Percentiles rank a stretch among this genome's conserved stretches.
phyloP scores from a whole-genome alignment of 64 coral and sea anemone genomes.

The Stylophora pistillata region DNA sequence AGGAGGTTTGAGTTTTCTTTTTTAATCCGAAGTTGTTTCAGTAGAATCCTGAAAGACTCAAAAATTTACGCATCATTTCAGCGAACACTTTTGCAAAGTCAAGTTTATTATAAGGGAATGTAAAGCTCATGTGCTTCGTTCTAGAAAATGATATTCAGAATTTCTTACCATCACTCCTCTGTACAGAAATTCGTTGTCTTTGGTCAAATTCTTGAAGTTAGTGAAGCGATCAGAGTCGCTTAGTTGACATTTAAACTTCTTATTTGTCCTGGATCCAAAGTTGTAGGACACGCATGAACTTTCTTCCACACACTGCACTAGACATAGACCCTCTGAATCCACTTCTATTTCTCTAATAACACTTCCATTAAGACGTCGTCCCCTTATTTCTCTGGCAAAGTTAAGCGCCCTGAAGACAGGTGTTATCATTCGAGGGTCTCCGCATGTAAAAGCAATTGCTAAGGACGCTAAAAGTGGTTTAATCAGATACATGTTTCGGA shows the following conservation, averaged over 20 bases:
- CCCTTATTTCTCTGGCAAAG: neutral
- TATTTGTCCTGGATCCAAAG: neutral
- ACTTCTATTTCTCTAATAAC: neutral
- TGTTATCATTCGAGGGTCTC: neutral
- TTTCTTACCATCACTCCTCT: too few species aligned
- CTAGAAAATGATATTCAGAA: too few species aligned
- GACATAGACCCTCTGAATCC: neutral
- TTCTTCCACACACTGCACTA: neutral
- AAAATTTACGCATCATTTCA: too few species aligned
- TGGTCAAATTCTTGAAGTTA: neutral
- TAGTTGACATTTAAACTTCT: neutral
- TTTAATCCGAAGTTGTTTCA: too few species aligned
- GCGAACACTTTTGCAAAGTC: too few species aligned
- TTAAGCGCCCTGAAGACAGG: neutral
- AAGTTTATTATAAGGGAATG: too few species aligned
- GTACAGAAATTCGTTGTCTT: neutral
- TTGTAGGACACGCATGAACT: neutral
- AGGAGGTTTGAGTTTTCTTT: too few species aligned
- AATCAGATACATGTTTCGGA: neutral
- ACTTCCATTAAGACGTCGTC: neutral
- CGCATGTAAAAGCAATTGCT: neutral
- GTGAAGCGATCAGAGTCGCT: neutral
- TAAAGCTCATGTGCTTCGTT: too few species aligned
- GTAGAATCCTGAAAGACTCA: too few species aligned
- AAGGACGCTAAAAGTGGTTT: neutral